Base-by-base conservation (phyloP, 2,888 invertebrate genomes). In the Melipona beecheii region DNA sequence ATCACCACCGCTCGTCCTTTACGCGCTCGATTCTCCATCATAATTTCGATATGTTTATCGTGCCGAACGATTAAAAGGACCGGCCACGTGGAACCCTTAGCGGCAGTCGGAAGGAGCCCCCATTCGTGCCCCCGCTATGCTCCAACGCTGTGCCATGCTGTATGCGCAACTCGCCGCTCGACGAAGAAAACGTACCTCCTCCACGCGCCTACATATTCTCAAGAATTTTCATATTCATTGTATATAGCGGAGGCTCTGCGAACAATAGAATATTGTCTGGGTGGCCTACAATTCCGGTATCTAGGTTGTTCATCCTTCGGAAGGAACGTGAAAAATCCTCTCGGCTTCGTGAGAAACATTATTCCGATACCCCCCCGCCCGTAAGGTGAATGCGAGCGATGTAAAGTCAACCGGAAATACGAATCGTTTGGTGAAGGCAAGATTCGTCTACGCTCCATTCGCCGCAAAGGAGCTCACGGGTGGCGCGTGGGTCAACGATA, bases 11-110 rank as follows among this genome's bases (percentile, higher is more conserved):
- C 74, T 85, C 77, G 75, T 87, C 81, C 75, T 76, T 82, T 77
- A 83, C 80, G 78, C 80, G 73, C 71, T 68, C 85, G 89, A 87
- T 86, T 72, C 89, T 92, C 80, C 88, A 88, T 91, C 92, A 90
- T 91, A 88, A 88, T 91, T 89, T 86, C 85, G 90, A 92, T 91
- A 88, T 90, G 90, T 91, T 92, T 92, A 91, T 91, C 89, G 88
- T 81, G 82, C 74, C 82, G 82, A 66, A 77, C 84, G 89, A 90
- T 90, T 86, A 90, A 91, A 90, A 86, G 77, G 78, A 82, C 87
- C 88, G 86, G 86, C 84, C 83, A 83, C 75, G 83, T 82, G 82
- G 84, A 72, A 81, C 64, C 66, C 69, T 66, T 60, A 73, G 56
- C 52, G 65, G 66, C 69, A 74, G 77, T 73, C 86, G 89, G 84